These are phyloP conservation scores for Nestor notabilis DNA, from an alignment of 2,113 vertebrate genomes.

Conservation along the genomic window DNA sequence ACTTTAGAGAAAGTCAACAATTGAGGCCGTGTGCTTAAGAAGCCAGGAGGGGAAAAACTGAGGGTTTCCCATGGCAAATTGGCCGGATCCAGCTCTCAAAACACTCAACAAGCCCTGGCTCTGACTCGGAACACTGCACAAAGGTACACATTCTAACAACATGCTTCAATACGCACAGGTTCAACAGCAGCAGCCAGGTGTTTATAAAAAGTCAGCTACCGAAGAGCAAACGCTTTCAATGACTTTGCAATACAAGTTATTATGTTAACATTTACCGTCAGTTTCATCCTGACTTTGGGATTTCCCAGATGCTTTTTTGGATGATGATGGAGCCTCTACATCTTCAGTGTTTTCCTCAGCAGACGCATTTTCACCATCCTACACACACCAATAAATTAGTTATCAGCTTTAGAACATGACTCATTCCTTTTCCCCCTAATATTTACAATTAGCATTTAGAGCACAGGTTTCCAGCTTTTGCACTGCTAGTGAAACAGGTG, in stretches of 20 bases:
- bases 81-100: neutral
- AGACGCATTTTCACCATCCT: slow-evolving; percentile 57
- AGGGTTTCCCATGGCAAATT: neutral
- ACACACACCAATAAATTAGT: neutral
- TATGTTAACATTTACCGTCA: slow-evolving; percentile 55
- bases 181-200: neutral
- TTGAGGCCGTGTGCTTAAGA: neutral
- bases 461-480: neutral
- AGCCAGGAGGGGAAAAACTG: neutral
- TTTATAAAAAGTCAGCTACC: neutral
- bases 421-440: neutral
- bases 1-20: neutral
- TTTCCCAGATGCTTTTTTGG: slow-evolving; percentile 61
- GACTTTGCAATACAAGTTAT: fast-evolving
- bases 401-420: neutral
- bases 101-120: neutral
- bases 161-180: neutral
- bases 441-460: neutral
- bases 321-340: slow-evolving; percentile 73
- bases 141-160: neutral
- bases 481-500: neutral
- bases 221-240: neutral
- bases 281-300: slow-evolving; percentile 46
- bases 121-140: neutral
- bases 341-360: slow-evolving; percentile 71